Conservation (phyloP, 2,113 vertebrate species). For the Hippocampus comes region DNA sequence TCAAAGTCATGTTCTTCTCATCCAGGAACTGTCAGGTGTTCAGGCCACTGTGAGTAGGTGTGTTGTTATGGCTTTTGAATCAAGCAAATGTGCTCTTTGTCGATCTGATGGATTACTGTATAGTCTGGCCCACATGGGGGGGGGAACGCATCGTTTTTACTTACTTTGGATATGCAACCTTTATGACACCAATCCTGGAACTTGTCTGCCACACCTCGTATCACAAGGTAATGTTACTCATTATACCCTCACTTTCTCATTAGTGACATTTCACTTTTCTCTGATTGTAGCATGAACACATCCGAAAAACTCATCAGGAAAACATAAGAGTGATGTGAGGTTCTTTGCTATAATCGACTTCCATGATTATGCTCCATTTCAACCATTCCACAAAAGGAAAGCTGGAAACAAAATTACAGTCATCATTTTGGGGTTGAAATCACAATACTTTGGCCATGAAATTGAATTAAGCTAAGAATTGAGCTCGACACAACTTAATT, state of each 20-base stretch:
- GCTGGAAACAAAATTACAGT: slow-evolving; percentile 14
- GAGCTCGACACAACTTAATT: slow-evolving; percentile 23
- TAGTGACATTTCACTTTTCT: neutral
- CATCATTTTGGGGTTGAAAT: slow-evolving; percentile 22
- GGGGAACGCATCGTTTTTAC: no score
- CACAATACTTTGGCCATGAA: slow-evolving; percentile 24
- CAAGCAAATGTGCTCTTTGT: neutral
- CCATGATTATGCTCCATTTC: slow-evolving; percentile 13
- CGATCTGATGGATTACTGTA: no score
- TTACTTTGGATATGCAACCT: neutral
- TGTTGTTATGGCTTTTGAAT: neutral
- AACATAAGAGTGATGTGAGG: slow-evolving; percentile 13
- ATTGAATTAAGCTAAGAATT: slow-evolving; percentile 34
- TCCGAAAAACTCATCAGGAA: neutral
- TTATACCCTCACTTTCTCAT: neutral
- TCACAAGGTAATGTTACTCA: neutral
- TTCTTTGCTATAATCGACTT: slow-evolving; percentile 19
- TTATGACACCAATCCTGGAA: neutral
- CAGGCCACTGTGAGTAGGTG: neutral
- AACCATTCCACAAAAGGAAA: slow-evolving; percentile 17
- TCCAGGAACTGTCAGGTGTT: neutral
- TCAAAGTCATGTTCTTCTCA: neutral
- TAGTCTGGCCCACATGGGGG: no score
- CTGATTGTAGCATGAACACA: neutral
- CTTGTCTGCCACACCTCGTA: neutral